phyloP scores from a whole-genome alignment of 1,140 invertebrate genomes.

The Drosophila pseudoananassae region DNA sequence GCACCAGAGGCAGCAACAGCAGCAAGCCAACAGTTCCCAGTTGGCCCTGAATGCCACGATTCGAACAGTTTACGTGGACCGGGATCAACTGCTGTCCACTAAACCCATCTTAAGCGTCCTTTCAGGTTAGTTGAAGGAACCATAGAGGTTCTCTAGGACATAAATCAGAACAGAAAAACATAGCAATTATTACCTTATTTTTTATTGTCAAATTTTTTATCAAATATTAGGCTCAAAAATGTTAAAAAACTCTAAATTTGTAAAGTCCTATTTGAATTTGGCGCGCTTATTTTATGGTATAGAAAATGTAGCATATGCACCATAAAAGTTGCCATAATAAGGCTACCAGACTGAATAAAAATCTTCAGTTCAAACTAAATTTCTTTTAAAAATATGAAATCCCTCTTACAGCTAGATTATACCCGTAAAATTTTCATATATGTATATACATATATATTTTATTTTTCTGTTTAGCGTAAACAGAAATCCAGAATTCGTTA shows the following conservation, averaged over 20 bases:
- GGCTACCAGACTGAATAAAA: background rate
- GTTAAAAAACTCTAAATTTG: background rate
- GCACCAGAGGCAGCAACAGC: conserved; percentile 56
- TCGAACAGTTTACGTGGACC: conserved; percentile 60
- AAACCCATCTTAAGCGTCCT: conserved; percentile 71
- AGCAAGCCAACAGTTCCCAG: conserved; percentile 29
- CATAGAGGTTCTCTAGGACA: background rate
- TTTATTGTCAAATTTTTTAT: background rate
- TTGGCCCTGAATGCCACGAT: conserved; percentile 41
- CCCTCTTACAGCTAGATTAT: too few relatives aligned
- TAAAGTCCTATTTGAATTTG: conserved; percentile 14
- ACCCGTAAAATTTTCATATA: too few relatives aligned
- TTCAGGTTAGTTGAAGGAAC: conserved; percentile 51
- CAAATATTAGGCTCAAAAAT: background rate
- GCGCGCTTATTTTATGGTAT: conserved; percentile 17
- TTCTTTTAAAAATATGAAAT: background rate
- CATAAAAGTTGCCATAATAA: background rate
- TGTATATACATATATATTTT: too few relatives aligned
- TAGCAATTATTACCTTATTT: background rate
- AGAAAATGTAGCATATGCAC: background rate
- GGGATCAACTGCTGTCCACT: conserved; percentile 69
- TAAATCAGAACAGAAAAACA: background rate
- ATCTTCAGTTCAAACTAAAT: background rate
- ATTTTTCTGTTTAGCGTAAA: background rate
- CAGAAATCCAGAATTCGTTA: too few relatives aligned